Conservation (phyloP, 2,888 invertebrate genomes). For the Andrena bicolor region DNA sequence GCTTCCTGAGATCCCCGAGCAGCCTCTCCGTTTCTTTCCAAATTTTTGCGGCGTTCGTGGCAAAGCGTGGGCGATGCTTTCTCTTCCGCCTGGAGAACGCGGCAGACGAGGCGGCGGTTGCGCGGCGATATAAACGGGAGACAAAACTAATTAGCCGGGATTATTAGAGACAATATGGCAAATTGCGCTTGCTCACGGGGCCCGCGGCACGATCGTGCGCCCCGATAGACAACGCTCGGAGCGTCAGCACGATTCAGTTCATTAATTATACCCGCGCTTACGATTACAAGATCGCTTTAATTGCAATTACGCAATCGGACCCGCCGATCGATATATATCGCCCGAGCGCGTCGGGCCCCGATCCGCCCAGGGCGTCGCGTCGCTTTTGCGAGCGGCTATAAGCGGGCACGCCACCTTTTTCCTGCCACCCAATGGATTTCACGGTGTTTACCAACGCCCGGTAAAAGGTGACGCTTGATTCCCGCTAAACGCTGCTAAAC, state of each 20-base stretch:
- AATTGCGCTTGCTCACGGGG: constrained; percentile 75
- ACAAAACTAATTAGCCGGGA: constrained; percentile 77
- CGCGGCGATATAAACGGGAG: constrained; percentile 69
- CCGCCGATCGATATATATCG: constrained; percentile 68
- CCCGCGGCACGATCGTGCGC: constrained; percentile 73
- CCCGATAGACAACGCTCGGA: constrained; percentile 75
- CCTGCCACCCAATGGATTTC: background rate
- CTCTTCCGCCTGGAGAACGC: constrained; percentile 67
- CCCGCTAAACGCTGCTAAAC: constrained; percentile 32
- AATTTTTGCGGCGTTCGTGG: constrained; percentile 29
- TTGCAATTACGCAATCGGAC: constrained; percentile 78
- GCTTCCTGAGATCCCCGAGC: background rate
- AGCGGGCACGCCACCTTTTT: background rate
- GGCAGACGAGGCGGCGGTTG: constrained; percentile 55
- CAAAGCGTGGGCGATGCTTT: constrained; percentile 70
- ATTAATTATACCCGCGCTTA: constrained; percentile 79
- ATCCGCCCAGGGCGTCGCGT: constrained; percentile 28
- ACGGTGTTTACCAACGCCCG: constrained; percentile 37
- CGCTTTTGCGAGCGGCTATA: background rate
- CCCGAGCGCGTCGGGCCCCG: constrained; percentile 31
- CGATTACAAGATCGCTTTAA: constrained; percentile 78
- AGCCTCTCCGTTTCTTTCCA: constrained; percentile 27
- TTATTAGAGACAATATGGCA: constrained; percentile 80
- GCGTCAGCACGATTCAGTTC: constrained; percentile 79
- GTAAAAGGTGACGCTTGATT: constrained; percentile 22